phyloP scores from a whole-genome alignment of 1,140 invertebrate species.

The Thaumetopoea pityocampa region DNA sequence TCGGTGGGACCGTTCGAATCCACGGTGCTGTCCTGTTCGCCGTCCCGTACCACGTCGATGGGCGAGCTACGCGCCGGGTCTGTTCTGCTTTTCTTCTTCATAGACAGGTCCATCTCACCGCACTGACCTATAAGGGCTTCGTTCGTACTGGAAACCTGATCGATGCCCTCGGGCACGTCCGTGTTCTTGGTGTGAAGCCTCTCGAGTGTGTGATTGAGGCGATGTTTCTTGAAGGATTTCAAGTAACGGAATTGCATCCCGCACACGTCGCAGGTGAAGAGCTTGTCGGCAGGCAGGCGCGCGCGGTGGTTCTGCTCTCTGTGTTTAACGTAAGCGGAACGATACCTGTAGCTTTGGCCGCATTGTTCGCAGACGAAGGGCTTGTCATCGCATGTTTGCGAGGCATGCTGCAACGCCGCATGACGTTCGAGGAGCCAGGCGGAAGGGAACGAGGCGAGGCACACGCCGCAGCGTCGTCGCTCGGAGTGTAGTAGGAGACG shows the following conservation, averaged over 20 bases:
- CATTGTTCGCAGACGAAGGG: constrained; percentile 95
- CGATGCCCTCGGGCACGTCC: constrained; percentile 71
- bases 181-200: constrained; percentile 82
- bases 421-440: constrained; percentile 89
- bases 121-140: constrained; percentile 77
- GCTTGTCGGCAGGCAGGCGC: constrained; percentile 88
- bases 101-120: constrained; percentile 71
- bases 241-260: constrained; percentile 93
- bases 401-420: constrained; percentile 84
- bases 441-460: constrained; percentile 88
- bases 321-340: constrained; percentile 91
- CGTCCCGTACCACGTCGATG: constrained; percentile 62
- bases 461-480: constrained; percentile 84
- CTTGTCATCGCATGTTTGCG: constrained; percentile 83
- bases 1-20: constrained; percentile 76
- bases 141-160: constrained; percentile 85
- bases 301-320: constrained; percentile 92
- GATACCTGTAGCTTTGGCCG: constrained; percentile 91
- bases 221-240: constrained; percentile 92
- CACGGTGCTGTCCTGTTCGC: constrained; percentile 83
- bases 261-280: constrained; percentile 92
- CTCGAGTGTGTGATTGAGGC: constrained; percentile 90
- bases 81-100: constrained; percentile 57
- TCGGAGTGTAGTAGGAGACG: constrained; percentile 67
- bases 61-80: constrained; percentile 43